phyloP scores from a whole-genome alignment of 2,113 vertebrate genomes.

The Alligator sinensis region DNA sequence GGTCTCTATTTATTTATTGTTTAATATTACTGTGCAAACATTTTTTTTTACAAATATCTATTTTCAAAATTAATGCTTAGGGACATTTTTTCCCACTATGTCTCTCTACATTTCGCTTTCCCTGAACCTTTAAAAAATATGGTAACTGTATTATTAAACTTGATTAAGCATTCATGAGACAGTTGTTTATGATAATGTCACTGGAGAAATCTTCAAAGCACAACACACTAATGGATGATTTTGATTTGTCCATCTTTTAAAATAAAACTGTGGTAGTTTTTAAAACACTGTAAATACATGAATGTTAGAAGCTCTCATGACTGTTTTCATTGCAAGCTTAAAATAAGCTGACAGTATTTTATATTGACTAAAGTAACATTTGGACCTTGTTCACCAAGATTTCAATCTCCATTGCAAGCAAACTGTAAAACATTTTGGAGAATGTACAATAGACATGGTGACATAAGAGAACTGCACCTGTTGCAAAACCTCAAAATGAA shows the following conservation, averaged over 20 bases:
- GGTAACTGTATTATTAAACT: neutral
- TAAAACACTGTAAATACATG: accelerated
- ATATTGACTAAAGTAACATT: neutral
- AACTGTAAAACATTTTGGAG: accelerated
- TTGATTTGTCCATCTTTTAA: neutral
- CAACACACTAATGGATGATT: accelerated
- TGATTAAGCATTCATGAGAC: neutral
- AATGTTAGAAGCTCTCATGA: neutral
- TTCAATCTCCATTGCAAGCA: neutral
- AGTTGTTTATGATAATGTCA: neutral
- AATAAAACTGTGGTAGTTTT: accelerated
- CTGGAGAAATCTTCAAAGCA: neutral
- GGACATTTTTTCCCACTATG: neutral
- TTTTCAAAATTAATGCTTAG: neutral
- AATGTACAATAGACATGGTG: accelerated
- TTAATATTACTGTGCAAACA: neutral
- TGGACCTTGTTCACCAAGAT: neutral
- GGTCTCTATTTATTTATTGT: neutral
- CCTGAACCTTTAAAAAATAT: neutral
- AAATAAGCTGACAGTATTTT: neutral
- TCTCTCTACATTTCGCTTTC: neutral
- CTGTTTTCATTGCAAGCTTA: neutral
- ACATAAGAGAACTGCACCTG: accelerated
- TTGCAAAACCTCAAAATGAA: accelerated
- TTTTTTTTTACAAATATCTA: neutral